Evolutionary conservation across 1,140 invertebrate species (phyloP).

Genomic region (Monomorium pharaonis): DNA sequence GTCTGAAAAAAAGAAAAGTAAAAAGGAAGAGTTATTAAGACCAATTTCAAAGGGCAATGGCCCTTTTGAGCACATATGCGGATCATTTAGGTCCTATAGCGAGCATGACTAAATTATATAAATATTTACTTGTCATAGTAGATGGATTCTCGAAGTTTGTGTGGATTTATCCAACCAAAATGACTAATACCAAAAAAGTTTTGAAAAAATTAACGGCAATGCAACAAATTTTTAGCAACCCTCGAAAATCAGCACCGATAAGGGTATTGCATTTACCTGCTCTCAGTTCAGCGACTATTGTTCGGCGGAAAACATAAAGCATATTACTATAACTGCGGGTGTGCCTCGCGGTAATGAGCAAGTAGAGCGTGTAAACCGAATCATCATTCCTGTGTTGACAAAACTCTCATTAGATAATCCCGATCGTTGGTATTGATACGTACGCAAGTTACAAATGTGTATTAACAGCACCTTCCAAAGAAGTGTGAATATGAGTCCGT

Average conservation of each 20-base stretch:
- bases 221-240: not conserved
- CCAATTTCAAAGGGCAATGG: too few relatives aligned
- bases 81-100: too few relatives aligned
- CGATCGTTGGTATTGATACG: conserved; percentile 34
- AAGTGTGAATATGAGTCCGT: not conserved
- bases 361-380: not conserved
- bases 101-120: too few relatives aligned
- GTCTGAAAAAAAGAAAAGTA: too few relatives aligned
- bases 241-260: not conserved
- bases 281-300: not conserved
- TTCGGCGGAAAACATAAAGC: not conserved
- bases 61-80: too few relatives aligned
- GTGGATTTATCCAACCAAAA: too few relatives aligned
- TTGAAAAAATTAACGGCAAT: not conserved
- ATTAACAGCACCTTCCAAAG: conserved; percentile 24
- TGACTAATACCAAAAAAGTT: too few relatives aligned
- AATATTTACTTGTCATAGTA: too few relatives aligned
- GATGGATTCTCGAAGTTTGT: too few relatives aligned
- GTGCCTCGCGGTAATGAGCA: conserved; percentile 7
- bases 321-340: not conserved
- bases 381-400: not conserved
- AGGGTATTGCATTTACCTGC: not conserved
- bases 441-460: conserved; percentile 18
- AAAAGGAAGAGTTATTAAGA: too few relatives aligned
- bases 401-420: conserved; percentile 31